Percentiles rank a stretch among this genome's conserved stretches.
These are phyloP conservation scores for Desoria tigrina DNA, from an alignment of 2,888 invertebrate species.

Conservation along the genomic window DNA sequence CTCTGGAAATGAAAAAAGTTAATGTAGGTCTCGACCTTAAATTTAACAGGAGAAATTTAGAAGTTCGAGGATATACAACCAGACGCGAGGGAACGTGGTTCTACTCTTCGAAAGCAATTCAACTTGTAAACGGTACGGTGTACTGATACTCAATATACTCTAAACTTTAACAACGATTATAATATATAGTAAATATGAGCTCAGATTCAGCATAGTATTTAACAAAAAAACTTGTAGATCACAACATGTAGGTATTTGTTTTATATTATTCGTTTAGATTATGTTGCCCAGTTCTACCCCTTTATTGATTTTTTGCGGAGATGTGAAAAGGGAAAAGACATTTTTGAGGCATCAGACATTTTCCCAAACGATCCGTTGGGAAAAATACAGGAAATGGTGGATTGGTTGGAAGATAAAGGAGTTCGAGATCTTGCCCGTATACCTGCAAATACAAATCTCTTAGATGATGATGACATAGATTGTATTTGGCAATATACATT, in stretches of 20 bases:
- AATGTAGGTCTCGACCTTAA: constrained; percentile 92
- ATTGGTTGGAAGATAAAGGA: constrained; percentile 48
- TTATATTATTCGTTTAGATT: constrained; percentile 58
- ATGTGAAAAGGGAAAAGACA: constrained; percentile 56
- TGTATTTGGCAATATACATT: constrained; percentile 47
- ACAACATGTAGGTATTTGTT: neutral
- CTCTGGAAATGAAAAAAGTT: constrained; percentile 56
- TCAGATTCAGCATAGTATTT: too few species aligned
- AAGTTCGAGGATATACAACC: constrained; percentile 77
- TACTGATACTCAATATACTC: too few species aligned
- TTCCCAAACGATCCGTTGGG: constrained; percentile 53
- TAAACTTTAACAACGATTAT: too few species aligned
- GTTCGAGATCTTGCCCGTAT: constrained; percentile 45
- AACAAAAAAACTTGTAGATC: neutral
- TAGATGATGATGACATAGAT: constrained; percentile 53
- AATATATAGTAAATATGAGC: too few species aligned
- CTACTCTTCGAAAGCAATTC: constrained; percentile 75
- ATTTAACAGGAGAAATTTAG: constrained; percentile 73
- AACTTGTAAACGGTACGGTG: constrained; percentile 63
- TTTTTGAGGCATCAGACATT: constrained; percentile 56
- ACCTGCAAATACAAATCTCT: constrained; percentile 48
- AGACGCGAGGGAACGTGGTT: constrained; percentile 69
- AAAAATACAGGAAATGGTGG: constrained; percentile 43
- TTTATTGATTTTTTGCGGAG: constrained; percentile 67
- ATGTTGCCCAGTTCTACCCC: constrained; percentile 71